phyloP scores from a whole-genome alignment of 1,140 invertebrate genomes.

The Bombus difficillimus region DNA sequence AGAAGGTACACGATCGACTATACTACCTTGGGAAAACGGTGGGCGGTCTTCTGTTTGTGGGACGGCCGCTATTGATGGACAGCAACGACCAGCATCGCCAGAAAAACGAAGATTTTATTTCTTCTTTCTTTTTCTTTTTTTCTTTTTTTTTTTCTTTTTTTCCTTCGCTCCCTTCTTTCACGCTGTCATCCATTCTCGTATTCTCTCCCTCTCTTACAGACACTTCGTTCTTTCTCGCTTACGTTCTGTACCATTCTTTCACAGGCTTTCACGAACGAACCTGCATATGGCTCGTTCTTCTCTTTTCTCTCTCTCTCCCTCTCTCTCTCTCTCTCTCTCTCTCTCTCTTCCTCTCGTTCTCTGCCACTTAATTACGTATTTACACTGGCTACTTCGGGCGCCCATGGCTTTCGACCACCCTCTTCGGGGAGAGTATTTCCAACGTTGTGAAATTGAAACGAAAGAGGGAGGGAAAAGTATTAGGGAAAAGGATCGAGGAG shows the following conservation, averaged over 20 bases:
- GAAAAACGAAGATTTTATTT: constrained; percentile 63
- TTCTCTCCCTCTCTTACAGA: background rate
- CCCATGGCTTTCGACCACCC: constrained; percentile 43
- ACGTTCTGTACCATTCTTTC: background rate
- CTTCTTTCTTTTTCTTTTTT: background rate
- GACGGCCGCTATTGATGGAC: constrained; percentile 79
- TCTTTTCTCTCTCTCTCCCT: background rate
- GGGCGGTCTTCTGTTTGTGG: constrained; percentile 72
- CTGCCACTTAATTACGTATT: constrained; percentile 60
- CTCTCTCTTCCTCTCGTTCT: background rate
- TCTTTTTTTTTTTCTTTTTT: no score
- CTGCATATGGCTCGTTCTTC: background rate
- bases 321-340: constrained; percentile 6
- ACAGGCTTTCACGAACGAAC: background rate
- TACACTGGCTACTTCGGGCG: constrained; percentile 63
- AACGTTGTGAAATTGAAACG: background rate
- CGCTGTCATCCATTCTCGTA: background rate
- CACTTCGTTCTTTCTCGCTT: background rate
- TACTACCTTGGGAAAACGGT: constrained; percentile 69
- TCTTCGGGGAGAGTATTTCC: background rate
- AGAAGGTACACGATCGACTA: constrained; percentile 72
- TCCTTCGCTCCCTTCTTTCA: background rate
- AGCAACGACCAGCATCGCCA: constrained; percentile 84
- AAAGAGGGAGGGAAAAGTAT: background rate
- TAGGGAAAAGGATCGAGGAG: background rate